Evolutionary conservation across 2,888 invertebrate genomes (phyloP).

Genomic region (Geophilus truncorum): DNA sequence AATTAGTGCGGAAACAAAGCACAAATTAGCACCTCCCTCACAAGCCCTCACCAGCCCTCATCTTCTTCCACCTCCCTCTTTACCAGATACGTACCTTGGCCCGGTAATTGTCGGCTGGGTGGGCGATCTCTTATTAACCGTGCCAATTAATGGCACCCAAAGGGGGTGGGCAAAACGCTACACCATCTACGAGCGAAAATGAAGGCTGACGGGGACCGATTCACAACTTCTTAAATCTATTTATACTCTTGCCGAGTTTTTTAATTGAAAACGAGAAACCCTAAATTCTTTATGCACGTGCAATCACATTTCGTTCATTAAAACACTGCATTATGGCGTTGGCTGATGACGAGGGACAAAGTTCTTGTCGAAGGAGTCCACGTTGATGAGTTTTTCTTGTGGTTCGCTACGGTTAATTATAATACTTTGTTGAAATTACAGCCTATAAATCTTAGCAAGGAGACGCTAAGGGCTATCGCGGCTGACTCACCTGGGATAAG

Average conservation of each 20-base stretch:
- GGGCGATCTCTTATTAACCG: constrained; percentile 25
- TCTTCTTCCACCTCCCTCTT: neutral
- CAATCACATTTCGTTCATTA: constrained; percentile 11
- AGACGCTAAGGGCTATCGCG: constrained; percentile 5
- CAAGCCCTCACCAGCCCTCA: neutral
- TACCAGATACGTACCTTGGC: constrained; percentile 27
- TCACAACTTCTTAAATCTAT: neutral
- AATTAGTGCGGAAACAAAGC: constrained; percentile 27
- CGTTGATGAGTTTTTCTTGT: constrained; percentile 25
- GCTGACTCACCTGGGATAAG: constrained; percentile 25
- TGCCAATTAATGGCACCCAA: constrained; percentile 17
- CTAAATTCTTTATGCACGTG: neutral
- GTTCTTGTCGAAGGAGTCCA: neutral
- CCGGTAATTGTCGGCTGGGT: constrained; percentile 23
- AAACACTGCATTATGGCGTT: neutral
- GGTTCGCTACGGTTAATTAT: constrained; percentile 22
- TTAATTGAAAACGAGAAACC: neutral
- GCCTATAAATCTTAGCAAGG: constrained; percentile 28
- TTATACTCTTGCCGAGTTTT: neutral
- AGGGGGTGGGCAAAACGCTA: constrained; percentile 16
- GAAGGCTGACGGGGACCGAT: neutral
- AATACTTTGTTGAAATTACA: constrained; percentile 31
- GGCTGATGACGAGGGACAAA: neutral
- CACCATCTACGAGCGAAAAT: neutral
- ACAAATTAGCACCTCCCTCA: constrained; percentile 23